Base-by-base conservation (phyloP, 2,888 invertebrate genomes). In the Folsomia candida region DNA sequence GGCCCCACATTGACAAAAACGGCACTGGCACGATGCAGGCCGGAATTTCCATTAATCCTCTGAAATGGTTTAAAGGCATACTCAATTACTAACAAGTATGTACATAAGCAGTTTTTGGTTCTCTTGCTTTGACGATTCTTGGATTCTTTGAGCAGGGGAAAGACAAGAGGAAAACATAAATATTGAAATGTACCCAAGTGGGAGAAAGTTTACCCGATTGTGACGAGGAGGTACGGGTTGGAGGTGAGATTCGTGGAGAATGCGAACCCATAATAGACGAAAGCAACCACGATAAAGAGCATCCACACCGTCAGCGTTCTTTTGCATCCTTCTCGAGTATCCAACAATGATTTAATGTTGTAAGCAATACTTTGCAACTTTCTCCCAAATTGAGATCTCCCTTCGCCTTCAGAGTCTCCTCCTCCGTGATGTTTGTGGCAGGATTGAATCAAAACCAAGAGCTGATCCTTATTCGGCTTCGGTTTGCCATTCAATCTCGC, bases 191-290 rank as follows among this genome's bases (percentile, higher is more conserved):
- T n/a, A n/a, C n/a, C n/a, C n/a, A 47, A 47, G 47, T 54, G 18
- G 20, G 22, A 54, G 54, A 54, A 22, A 51, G 67, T 61, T 66
- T 71, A 79, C 79, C 76, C 76, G 1, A 79, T 61, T 51, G 75
- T 71, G 20, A 78, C 77, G 14, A 79, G 70, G 9, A 79, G 29
- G 62, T 74, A 79, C 6, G 77, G 76, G 67, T 78, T 72, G 4
- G 67, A 71, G 1, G 77, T 73, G 0, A 79, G 62, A 47, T 68
- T 71, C 4, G 72, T 69, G 1, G 75, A 76, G 63, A 79, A 75
- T 6, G 76, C 74, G 29, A 79, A 70, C 2, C 79, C 79, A 58
- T 78, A 79, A 67, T 79, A 79, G 14, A 79, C 76, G 57, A 79
- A 68, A 1, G 76, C 73, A 4, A 77, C 77, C 0, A 71, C 24